Percentiles rank a stretch among this genome's conserved stretches.
These are phyloP conservation scores for Lagodon rhomboides DNA, from an alignment of 2,797 vertebrate species.

Conservation along the genomic window DNA sequence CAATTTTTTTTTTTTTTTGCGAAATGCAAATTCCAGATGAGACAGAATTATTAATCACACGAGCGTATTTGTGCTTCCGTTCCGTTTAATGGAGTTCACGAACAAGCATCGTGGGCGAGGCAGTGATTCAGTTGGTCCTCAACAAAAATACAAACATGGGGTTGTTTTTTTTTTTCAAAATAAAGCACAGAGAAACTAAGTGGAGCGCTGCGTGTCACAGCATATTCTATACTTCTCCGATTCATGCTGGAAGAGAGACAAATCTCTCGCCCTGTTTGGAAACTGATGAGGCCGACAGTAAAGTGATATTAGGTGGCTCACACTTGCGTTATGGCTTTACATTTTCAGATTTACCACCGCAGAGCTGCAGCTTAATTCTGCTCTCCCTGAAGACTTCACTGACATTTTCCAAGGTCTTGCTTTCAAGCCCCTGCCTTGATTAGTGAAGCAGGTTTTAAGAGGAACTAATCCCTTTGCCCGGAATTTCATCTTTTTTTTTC, in stretches of 20 bases:
- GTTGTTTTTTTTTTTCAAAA: slow-evolving; percentile 12
- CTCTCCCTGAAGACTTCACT: slow-evolving; percentile 77
- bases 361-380: slow-evolving; percentile 69
- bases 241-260: slow-evolving; percentile 43
- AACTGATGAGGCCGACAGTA: slow-evolving; percentile 50
- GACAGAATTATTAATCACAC: slow-evolving; percentile 27
- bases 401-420: slow-evolving; percentile 81
- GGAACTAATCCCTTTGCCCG: slow-evolving; percentile 70
- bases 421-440: slow-evolving; percentile 76
- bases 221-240: slow-evolving; percentile 13
- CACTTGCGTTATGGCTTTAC: slow-evolving; percentile 68
- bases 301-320: slow-evolving; percentile 52
- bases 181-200: slow-evolving; percentile 32
- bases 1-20: not conserved
- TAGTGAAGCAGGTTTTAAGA: slow-evolving; percentile 76
- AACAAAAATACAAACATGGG: slow-evolving; percentile 60
- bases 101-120: slow-evolving; percentile 51
- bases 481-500: slow-evolving; percentile 40
- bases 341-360: slow-evolving; percentile 69
- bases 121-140: slow-evolving; percentile 46
- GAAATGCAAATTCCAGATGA: slow-evolving; percentile 14
- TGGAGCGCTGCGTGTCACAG: slow-evolving; percentile 37
- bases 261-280: slow-evolving; percentile 25
- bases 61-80: slow-evolving; percentile 47
- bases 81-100: slow-evolving; percentile 59